These are phyloP conservation scores for Vollenhovia emeryi DNA, from an alignment of 1,140 invertebrate genomes.

Conservation along the genomic window DNA sequence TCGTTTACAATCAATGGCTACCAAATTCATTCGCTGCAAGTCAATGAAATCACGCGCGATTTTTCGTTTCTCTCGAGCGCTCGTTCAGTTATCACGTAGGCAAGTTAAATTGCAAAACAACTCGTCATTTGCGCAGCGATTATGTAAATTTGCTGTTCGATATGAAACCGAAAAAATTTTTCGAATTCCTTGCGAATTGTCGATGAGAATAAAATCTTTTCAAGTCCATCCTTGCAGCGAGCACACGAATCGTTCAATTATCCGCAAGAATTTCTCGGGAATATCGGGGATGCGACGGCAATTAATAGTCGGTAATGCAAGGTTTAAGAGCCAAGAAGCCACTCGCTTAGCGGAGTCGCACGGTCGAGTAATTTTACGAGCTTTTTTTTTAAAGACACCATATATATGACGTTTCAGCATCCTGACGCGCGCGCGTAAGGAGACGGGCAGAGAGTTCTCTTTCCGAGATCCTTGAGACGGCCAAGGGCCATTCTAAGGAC, in stretches of 20 bases:
- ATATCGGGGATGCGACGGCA: neutral
- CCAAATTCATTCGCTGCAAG: constrained; percentile 47
- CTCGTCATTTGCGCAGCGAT: neutral
- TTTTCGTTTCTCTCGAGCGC: neutral
- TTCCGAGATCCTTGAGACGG: constrained; percentile 80
- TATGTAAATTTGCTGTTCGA: neutral
- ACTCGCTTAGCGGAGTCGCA: constrained; percentile 56
- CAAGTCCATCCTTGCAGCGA: constrained; percentile 13
- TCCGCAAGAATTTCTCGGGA: neutral
- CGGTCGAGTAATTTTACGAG: constrained; percentile 45
- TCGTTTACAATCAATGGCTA: constrained; percentile 3
- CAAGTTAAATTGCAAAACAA: neutral
- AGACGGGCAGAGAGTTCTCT: constrained; percentile 75
- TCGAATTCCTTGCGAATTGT: neutral
- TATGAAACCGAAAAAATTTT: neutral
- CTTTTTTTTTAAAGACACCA: constrained; percentile 75
- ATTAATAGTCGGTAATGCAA: constrained; percentile 34
- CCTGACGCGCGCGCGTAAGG: constrained; percentile 81
- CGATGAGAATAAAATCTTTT: neutral
- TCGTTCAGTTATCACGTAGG: neutral
- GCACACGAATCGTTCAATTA: neutral
- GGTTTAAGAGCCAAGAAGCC: constrained; percentile 35
- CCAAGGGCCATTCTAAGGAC: constrained; percentile 75
- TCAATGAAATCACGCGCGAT: neutral
- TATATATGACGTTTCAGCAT: constrained; percentile 85